phyloP scores from a whole-genome alignment of 1,140 invertebrate genomes.

The Pseudomyrmex flavicornis region DNA sequence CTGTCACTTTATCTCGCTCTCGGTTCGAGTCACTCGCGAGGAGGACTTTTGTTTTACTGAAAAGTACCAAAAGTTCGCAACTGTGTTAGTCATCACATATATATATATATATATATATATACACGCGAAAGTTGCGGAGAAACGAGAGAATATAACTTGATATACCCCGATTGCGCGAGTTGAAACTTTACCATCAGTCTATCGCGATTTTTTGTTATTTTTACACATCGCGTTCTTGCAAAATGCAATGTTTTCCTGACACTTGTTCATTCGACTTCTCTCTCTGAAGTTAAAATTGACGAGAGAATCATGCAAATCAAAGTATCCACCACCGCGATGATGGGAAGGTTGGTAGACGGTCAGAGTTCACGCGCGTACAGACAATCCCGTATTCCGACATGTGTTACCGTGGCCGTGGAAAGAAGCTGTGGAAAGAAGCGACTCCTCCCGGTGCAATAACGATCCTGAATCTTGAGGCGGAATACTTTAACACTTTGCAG shows the following conservation, averaged over 20 bases:
- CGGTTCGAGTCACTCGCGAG: slow-evolving; percentile 14
- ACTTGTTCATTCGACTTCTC: not conserved
- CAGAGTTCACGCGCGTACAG: no score
- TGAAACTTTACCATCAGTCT: not conserved
- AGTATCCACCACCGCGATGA: not conserved
- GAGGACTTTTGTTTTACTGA: slow-evolving; percentile 38
- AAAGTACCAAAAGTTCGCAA: slow-evolving; percentile 8
- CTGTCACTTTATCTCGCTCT: slow-evolving; percentile 53
- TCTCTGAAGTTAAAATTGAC: slow-evolving; percentile 27
- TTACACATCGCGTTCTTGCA: not conserved
- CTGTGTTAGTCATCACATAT: not conserved
- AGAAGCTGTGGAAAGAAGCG: slow-evolving; percentile 32
- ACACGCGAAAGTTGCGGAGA: not conserved
- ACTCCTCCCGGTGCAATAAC: slow-evolving; percentile 67
- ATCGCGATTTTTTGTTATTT: no score
- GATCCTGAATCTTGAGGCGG: slow-evolving; percentile 28
- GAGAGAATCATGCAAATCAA: slow-evolving; percentile 33
- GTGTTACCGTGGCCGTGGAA: slow-evolving; percentile 15
- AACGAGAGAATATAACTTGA: not conserved
- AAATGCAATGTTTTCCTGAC: not conserved
- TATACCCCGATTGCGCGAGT: not conserved
- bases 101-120: not conserved
- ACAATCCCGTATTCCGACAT: slow-evolving; percentile 28
- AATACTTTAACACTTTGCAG: slow-evolving; percentile 65
- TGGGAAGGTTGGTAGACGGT: no score